These are phyloP conservation scores for Zosterops borbonicus DNA, from an alignment of 2,113 vertebrate species.

Conservation along the genomic window DNA sequence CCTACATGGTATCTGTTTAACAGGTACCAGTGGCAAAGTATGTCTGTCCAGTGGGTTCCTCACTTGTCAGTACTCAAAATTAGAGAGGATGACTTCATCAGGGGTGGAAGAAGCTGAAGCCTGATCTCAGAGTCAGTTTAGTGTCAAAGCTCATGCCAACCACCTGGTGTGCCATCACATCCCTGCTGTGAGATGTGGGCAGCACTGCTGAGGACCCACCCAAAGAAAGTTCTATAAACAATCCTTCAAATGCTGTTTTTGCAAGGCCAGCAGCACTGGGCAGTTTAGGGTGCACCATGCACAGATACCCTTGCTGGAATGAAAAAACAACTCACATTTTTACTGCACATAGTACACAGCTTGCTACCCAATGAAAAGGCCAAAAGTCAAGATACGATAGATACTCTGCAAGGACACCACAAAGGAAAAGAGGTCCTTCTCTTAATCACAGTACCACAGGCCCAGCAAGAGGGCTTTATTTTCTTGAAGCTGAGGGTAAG, in stretches of 20 bases:
- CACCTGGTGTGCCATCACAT: neutral
- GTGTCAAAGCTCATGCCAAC: neutral
- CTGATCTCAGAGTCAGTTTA: neutral
- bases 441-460: neutral
- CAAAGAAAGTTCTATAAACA: neutral
- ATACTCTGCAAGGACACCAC: neutral
- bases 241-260: neutral
- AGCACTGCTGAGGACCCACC: fast-evolving
- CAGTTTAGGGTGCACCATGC: neutral
- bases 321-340: neutral
- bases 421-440: neutral
- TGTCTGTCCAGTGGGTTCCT: neutral
- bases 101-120: neutral
- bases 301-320: neutral
- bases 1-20: neutral
- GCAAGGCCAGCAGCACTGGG: neutral
- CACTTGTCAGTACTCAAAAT: neutral
- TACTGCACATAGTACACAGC: neutral
- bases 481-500: slow-evolving; percentile 11
- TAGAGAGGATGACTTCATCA: neutral
- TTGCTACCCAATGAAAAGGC: neutral
- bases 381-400: neutral
- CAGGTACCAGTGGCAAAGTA: neutral
- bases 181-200: neutral
- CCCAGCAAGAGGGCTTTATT: slow-evolving; percentile 22